Base-by-base conservation (phyloP, 2,797 vertebrate genomes). In the Acrocephalus scirpaceus region DNA sequence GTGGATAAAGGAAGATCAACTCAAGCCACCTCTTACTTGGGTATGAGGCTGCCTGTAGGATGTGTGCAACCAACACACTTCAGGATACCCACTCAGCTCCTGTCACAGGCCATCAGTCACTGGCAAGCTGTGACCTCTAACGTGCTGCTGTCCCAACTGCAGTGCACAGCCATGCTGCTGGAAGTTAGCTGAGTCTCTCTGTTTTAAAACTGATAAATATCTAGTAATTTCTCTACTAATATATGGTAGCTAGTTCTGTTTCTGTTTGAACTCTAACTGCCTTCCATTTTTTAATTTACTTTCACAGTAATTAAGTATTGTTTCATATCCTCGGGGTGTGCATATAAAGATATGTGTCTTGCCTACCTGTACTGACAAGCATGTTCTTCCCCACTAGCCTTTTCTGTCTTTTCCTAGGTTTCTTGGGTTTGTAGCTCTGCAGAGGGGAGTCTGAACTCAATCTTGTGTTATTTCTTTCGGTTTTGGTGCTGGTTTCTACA, bases 231-330 rank as follows among this genome's bases (percentile, higher is more conserved):
- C 38, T 74, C 45, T 69, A 38, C 78, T 92, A 95, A 65, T 82
- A 34, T 74, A 27, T 9, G 7, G 56, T 75, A 82, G 79, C 26
- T 79, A 42, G 51, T 74, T 88, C 62, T 88, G 54, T 90, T 89
- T 90, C 76, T 92, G 36, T 94, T 93, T 93, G 78, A 97, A 65
- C 72, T 93, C 5, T 80, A 75, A 50, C 69, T 86, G 40, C 74
- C 62, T 93, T 85, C 54, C 92, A 38, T 94, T 94, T 95, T 93
- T 87, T 34, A 88, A 90, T 95, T 91, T 89, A 93, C 93, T 93
- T 86, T 95, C 85, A 62, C 44, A 73, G 87, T 93, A 96, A 93
- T 97, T 96, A 87, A 92, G 27, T 36, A 79, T 78, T 94, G 96
- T 94, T 90, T 96, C 87, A 78, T 94, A 56, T 66, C 95, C 88